A percentile compares a stretch with the other conserved stretches of the same genome.
These are phyloP conservation scores for Sebastes trivittatus DNA, from an alignment of 2,797 vertebrate species.

Conservation along the genomic window DNA sequence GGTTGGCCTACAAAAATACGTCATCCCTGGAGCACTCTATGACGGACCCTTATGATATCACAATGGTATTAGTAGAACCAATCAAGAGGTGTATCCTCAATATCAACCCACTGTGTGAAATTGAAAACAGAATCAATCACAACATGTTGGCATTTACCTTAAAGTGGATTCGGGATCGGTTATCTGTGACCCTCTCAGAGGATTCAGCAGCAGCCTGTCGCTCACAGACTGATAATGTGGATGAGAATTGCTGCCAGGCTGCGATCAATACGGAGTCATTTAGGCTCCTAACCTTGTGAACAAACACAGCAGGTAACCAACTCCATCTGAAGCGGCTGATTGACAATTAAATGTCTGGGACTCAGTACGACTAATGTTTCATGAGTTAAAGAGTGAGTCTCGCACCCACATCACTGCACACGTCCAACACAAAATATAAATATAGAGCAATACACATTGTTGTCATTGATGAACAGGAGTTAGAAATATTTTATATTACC, in stretches of 20 bases:
- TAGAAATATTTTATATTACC: background rate
- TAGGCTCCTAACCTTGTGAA: background rate
- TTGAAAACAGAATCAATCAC: background rate
- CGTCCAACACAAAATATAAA: background rate
- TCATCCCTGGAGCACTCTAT: background rate
- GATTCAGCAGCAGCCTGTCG: background rate
- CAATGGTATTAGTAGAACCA: background rate
- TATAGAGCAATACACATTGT: background rate
- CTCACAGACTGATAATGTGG: background rate
- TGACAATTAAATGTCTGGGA: background rate
- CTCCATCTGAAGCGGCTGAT: background rate
- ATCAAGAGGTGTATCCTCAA: background rate
- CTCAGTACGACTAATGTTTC: background rate
- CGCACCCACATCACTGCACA: background rate
- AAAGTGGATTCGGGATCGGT: background rate
- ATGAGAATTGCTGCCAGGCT: background rate
- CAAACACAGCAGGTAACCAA: background rate
- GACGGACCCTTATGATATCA: background rate
- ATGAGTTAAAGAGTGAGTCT: background rate
- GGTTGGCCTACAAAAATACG: no score
- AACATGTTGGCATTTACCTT: background rate
- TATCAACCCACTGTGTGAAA: background rate
- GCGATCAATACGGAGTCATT: background rate
- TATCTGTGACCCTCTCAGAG: background rate
- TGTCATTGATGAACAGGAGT: background rate